A percentile compares a stretch with the other conserved stretches of the same genome.
phyloP scores from a whole-genome alignment of 2,797 vertebrate species.

The Podarcis lilfordi region DNA sequence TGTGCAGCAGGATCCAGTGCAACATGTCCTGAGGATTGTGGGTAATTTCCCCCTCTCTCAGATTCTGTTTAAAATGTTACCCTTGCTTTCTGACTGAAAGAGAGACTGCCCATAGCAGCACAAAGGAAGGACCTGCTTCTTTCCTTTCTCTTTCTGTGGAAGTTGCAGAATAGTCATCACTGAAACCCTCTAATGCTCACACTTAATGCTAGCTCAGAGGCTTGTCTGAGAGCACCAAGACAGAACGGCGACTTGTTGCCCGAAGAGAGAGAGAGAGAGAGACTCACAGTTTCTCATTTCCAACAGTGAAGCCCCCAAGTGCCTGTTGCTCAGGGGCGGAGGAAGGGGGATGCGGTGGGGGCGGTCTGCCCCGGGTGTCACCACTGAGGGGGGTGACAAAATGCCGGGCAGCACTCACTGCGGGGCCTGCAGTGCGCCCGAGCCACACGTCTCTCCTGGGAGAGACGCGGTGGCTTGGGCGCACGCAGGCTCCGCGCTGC shows the following conservation, averaged over 20 bases:
- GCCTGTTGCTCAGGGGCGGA: too few species aligned
- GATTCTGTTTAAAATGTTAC: not conserved
- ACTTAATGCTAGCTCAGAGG: rapidly evolving
- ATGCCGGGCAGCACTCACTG: too few species aligned
- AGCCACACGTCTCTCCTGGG: too few species aligned
- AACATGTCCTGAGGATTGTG: not conserved
- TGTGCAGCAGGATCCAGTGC: not conserved
- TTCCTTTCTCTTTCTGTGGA: not conserved
- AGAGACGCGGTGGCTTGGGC: too few species aligned
- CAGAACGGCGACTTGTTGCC: not conserved
- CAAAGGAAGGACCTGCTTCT: too few species aligned
- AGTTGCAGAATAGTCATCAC: too few species aligned
- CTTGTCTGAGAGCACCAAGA: not conserved
- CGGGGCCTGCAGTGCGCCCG: too few species aligned
- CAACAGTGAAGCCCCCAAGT: too few species aligned
- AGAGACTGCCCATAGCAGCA: not conserved
- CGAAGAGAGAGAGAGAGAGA: not conserved
- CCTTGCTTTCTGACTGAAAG: not conserved
- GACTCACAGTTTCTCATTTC: too few species aligned
- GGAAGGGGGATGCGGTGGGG: not conserved
- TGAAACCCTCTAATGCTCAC: too few species aligned
- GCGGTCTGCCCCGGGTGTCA: rapidly evolving
- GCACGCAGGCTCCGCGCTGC: too few species aligned
- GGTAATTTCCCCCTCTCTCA: not conserved
- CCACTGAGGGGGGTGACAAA: too few species aligned